These are phyloP conservation scores for Protaetia brevitarsis DNA, from an alignment of 1,140 invertebrate species.

Conservation along the genomic window DNA sequence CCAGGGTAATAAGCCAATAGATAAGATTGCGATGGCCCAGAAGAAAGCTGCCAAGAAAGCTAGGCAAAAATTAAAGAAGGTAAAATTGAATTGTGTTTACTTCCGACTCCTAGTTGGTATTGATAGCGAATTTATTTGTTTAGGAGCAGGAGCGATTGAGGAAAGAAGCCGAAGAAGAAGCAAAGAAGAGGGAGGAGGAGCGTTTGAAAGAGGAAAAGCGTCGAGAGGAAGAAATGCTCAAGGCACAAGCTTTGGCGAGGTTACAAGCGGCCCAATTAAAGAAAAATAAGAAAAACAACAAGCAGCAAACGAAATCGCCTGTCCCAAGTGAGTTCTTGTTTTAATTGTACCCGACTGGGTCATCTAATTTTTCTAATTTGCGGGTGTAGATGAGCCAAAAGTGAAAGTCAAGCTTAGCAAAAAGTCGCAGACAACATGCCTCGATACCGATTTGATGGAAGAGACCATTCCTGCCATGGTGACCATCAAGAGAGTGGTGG, in stretches of 20 bases:
- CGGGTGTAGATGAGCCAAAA: background rate
- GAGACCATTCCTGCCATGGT: slow-evolving; percentile 59
- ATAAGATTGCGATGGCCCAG: slow-evolving; percentile 41
- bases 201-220: slow-evolving; percentile 18
- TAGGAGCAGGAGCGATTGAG: slow-evolving; percentile 35
- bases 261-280: slow-evolving; percentile 6
- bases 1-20: slow-evolving; percentile 40
- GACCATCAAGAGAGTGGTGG: slow-evolving; percentile 68
- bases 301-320: background rate
- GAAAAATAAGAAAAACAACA: slow-evolving; percentile 20
- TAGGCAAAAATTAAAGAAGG: slow-evolving; percentile 43
- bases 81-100: slow-evolving; percentile 29
- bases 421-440: slow-evolving; percentile 26
- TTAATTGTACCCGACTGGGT: background rate
- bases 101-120: background rate
- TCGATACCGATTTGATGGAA: slow-evolving; percentile 37
- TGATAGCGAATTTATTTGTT: slow-evolving; percentile 19
- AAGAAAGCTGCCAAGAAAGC: slow-evolving; percentile 48
- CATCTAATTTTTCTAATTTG: background rate
- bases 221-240: slow-evolving; percentile 26
- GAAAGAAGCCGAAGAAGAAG: slow-evolving; percentile 32
- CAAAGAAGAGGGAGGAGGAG: slow-evolving; percentile 33
- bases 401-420: slow-evolving; percentile 21
- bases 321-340: background rate
- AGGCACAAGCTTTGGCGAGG: slow-evolving; percentile 23